Percentiles rank a stretch among this genome's conserved stretches.
These are phyloP conservation scores for Gallinago jamesoni DNA, from an alignment of 2,113 vertebrate genomes.

Conservation along the genomic window DNA sequence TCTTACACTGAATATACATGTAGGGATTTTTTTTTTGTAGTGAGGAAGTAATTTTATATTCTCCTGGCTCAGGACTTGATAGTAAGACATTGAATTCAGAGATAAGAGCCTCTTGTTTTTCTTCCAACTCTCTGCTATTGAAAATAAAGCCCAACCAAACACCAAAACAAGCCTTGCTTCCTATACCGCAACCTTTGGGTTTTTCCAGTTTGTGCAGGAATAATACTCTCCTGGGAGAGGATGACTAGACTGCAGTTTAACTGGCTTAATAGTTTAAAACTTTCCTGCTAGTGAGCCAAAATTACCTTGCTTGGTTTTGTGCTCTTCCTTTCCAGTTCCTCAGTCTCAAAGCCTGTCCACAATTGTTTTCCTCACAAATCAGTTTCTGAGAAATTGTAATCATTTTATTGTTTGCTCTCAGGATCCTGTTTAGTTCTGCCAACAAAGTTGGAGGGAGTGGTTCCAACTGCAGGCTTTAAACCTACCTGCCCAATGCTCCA, in stretches of 20 bases:
- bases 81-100: background rate
- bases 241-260: background rate
- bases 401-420: background rate
- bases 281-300: background rate
- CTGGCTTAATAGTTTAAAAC: background rate
- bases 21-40: background rate
- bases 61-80: background rate
- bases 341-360: background rate
- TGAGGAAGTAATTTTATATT: background rate
- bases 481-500: background rate
- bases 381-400: background rate
- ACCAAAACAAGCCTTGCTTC: background rate
- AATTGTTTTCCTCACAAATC: background rate
- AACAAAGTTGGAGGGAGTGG: accelerated
- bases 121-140: background rate
- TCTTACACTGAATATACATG: background rate
- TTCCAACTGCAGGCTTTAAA: background rate
- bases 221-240: background rate
- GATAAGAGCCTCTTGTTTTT: background rate
- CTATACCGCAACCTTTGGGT: background rate
- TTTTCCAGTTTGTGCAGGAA: constrained; percentile 2
- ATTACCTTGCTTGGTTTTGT: background rate
- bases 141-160: background rate
- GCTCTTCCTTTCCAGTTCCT: background rate
- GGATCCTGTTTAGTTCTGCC: background rate